phyloP scores from a whole-genome alignment of 1,140 invertebrate genomes.

The Theocolax elegans region DNA sequence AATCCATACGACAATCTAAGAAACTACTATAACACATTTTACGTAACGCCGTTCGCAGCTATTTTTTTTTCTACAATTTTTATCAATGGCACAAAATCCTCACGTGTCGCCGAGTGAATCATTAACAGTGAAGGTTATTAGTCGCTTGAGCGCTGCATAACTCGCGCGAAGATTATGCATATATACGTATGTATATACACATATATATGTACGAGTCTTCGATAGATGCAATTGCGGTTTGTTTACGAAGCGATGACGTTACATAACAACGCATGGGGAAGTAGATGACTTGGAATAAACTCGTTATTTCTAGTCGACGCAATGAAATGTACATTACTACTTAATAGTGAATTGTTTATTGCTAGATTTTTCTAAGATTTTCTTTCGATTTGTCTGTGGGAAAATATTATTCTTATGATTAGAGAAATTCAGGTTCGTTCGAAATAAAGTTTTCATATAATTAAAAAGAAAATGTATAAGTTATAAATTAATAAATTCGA shows the following conservation, averaged over 20 bases:
- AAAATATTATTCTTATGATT: too few species aligned
- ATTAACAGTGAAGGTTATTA: conserved; percentile 17
- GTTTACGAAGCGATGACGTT: conserved; percentile 18
- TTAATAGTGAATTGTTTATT: too few species aligned
- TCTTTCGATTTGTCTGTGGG: too few species aligned
- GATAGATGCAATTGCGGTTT: conserved; percentile 12
- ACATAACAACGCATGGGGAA: not conserved
- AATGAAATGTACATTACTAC: too few species aligned
- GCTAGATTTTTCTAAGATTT: too few species aligned
- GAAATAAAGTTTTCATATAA: too few species aligned
- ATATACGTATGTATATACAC: not conserved
- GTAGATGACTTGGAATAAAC: conserved; percentile 19
- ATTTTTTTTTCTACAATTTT: conserved; percentile 5
- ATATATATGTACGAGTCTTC: not conserved
- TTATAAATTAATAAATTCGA: too few species aligned
- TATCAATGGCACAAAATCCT: conserved; percentile 18
- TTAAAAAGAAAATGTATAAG: too few species aligned
- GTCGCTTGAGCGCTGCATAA: conserved; percentile 15
- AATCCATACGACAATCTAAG: too few species aligned
- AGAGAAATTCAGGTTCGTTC: too few species aligned
- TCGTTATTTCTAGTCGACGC: not conserved
- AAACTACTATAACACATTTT: too few species aligned
- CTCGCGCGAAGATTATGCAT: conserved; percentile 17
- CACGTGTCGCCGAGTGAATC: not conserved
- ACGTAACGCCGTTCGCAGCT: too few species aligned